These are phyloP conservation scores for Melinaea menophilus DNA, from an alignment of 2,888 invertebrate genomes.

Conservation along the genomic window DNA sequence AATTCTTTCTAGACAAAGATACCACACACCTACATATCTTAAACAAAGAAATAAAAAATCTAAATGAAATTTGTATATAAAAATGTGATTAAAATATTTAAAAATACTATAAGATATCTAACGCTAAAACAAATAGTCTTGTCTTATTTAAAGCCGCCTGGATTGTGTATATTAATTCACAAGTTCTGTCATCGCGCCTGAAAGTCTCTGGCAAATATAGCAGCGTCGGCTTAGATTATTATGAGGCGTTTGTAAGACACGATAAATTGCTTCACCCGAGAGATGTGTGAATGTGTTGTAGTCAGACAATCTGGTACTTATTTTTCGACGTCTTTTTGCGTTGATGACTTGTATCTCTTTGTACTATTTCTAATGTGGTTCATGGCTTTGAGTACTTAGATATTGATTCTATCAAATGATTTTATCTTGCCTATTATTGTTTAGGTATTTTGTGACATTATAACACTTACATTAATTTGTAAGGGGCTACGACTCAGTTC, in stretches of 20 bases:
- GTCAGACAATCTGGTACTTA: constrained; percentile 41
- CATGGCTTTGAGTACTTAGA: too few relatives aligned
- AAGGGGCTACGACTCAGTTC: too few relatives aligned
- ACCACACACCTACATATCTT: too few relatives aligned
- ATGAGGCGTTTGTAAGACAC: constrained; percentile 63
- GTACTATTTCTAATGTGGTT: too few relatives aligned
- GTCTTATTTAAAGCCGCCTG: constrained; percentile 22
- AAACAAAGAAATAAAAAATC: too few relatives aligned
- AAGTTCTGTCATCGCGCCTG: constrained; percentile 41
- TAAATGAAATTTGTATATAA: too few relatives aligned
- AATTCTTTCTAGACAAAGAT: too few relatives aligned
- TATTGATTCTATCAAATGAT: too few relatives aligned
- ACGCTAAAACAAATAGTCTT: constrained; percentile 20
- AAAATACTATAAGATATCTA: neutral
- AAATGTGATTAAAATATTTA: too few relatives aligned
- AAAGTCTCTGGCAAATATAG: constrained; percentile 48
- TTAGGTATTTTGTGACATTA: too few relatives aligned
- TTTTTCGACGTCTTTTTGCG: constrained; percentile 19
- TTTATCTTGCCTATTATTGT: too few relatives aligned
- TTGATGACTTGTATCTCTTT: neutral
- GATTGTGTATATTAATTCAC: constrained; percentile 29
- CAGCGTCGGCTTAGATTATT: constrained; percentile 35
- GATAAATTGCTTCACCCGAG: constrained; percentile 47
- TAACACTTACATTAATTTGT: too few relatives aligned
- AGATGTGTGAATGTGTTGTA: constrained; percentile 41